phyloP scores from a whole-genome alignment of 92 coral and sea anemone species.

The Diadumene lineata region DNA sequence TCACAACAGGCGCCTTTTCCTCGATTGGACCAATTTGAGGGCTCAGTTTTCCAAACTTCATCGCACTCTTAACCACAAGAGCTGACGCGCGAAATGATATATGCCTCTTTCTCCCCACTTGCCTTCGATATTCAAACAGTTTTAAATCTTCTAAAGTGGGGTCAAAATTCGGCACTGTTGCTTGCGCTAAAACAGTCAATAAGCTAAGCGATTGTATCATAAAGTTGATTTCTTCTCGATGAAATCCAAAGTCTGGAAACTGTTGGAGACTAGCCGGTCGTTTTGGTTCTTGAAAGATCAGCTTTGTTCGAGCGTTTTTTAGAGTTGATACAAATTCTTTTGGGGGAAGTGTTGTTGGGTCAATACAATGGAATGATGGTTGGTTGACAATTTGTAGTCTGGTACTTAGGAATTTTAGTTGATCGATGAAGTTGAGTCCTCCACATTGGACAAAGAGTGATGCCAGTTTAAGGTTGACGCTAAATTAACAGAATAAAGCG shows the following conservation, averaged over 20 bases:
- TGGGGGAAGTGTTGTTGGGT: constrained; percentile 77
- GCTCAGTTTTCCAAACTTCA: constrained; percentile 20
- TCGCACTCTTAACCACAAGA: constrained; percentile 37
- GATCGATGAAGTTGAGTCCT: constrained; percentile 55
- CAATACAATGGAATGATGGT: constrained; percentile 65
- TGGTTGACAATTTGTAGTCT: constrained; percentile 66
- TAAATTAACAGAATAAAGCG: constrained; percentile 1
- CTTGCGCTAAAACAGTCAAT: constrained; percentile 41
- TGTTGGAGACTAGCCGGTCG: constrained; percentile 9
- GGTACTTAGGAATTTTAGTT: constrained; percentile 57
- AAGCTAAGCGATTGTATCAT: constrained; percentile 49
- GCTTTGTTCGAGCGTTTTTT: constrained; percentile 51
- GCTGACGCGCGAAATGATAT: constrained; percentile 71
- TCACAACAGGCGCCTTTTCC: not conserved
- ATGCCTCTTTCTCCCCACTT: constrained; percentile 27
- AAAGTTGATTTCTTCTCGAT: constrained; percentile 59
- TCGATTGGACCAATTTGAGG: constrained; percentile 10
- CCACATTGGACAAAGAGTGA: constrained; percentile 68
- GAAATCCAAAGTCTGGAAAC: constrained; percentile 58
- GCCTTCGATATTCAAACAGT: constrained; percentile 34
- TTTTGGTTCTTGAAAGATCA: constrained; percentile 29
- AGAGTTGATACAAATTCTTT: constrained; percentile 46
- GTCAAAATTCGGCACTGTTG: constrained; percentile 64
- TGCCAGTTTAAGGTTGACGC: constrained; percentile 36
- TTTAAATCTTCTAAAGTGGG: constrained; percentile 58